Evolutionary conservation across 1,140 invertebrate genomes (phyloP), one percentile per base, ranked within the genome.

Genomic region (Drosophila novamexicana): DNA sequence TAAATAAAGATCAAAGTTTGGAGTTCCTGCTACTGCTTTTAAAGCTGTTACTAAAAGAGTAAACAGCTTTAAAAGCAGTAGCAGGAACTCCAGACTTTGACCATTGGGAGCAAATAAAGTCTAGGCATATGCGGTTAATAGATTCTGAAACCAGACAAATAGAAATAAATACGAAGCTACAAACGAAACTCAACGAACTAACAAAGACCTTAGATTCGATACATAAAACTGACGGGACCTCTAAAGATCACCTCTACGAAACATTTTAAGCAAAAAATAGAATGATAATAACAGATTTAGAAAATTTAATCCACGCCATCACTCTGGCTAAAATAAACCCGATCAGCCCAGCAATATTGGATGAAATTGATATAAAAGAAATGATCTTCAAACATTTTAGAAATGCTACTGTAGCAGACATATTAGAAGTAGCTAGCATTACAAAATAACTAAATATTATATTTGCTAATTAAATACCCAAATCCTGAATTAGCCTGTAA

Each of bases 1-100:
- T 59, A 14, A 56, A 73, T 14, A 14, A 14, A 14, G 14, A 14
- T 14, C 14, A 14, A 14, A 14, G 14, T 14, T 14, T 14, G 14
- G 14, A 14, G 14, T 14, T 14, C 14, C 14, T 0, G 14, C 14
- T 14, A 14, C 14, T 14, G 14, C 7, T 61, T 34, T 14, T 73
- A 7, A 22, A 14, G 14, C 14, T 14, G 14, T 14, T 14, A 14
- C 14, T 14, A 14, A 14, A 14, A 14, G 14, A 14, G 14, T 14
- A 47, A 3, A 61, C 71, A 36, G 56, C 40, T 0, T 12, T 74
- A 9, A 74, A 69, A 7, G 58, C 44, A 32, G 22, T 71, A 18
- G 61, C 61, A 7, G 62, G 53, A 8, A 65, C 62, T n/a, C 62
- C 69, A 2, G 4, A 29, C 22, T 5, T 29, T 29, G 22, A 29